These are phyloP conservation scores for Pantala flavescens DNA, from an alignment of 1,140 invertebrate genomes.

Conservation along the genomic window DNA sequence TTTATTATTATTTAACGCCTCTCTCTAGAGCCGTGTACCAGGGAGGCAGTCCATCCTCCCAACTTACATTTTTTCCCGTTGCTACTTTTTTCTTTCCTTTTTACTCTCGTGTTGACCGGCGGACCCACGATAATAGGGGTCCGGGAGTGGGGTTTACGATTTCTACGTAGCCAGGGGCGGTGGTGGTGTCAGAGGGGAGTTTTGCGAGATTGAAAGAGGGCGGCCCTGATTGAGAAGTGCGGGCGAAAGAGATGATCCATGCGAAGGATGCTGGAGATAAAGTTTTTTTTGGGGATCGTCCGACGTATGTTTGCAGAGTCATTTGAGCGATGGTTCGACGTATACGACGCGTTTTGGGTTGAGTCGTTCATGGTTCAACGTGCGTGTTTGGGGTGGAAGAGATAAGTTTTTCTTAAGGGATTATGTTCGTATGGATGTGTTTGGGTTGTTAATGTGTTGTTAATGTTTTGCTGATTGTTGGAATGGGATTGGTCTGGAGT, in stretches of 20 bases:
- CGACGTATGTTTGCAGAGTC: too few species aligned
- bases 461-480: too few species aligned
- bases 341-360: too few species aligned
- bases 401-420: too few species aligned
- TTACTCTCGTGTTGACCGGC: background rate
- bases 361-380: too few species aligned
- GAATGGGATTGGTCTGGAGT: too few species aligned
- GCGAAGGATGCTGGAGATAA: too few species aligned
- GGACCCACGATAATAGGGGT: background rate
- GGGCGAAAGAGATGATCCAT: background rate
- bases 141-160: background rate
- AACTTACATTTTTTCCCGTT: background rate
- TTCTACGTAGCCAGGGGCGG: background rate
- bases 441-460: too few species aligned
- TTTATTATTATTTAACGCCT: conserved; percentile 10
- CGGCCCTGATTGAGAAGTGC: background rate
- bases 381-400: too few species aligned
- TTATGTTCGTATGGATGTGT: too few species aligned
- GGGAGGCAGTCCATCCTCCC: background rate
- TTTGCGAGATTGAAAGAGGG: background rate
- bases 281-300: too few species aligned
- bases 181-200: background rate
- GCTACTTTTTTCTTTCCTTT: background rate
- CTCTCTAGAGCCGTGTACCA: background rate
- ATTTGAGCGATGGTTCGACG: too few species aligned